Conservation (phyloP, 2,888 invertebrate species). For the Lasius fuliginosus region DNA sequence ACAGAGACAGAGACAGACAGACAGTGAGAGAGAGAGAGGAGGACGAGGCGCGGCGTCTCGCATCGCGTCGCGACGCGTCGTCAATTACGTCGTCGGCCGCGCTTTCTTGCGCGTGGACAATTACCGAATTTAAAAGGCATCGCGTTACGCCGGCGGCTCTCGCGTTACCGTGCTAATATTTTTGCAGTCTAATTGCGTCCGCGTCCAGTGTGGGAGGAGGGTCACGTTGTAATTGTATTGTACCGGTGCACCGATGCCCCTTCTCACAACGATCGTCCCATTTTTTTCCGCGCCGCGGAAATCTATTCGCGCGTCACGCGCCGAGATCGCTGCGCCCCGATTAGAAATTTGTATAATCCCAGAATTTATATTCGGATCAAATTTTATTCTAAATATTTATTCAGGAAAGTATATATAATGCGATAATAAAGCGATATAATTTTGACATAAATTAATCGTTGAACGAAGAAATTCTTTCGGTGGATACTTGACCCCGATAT, state of each 20-base stretch:
- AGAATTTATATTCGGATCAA: not conserved
- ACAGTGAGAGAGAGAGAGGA: too few relatives aligned
- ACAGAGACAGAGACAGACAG: too few relatives aligned
- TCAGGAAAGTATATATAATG: not conserved
- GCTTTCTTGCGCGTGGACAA: conserved; percentile 66
- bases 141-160: conserved; percentile 68
- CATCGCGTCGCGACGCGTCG: conserved; percentile 30
- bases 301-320: conserved; percentile 56
- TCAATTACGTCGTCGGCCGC: conserved; percentile 64
- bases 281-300: conserved; percentile 62
- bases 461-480: not conserved
- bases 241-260: not conserved
- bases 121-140: conserved; percentile 77
- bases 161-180: conserved; percentile 75
- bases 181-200: conserved; percentile 73
- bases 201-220: conserved; percentile 47
- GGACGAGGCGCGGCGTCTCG: not conserved
- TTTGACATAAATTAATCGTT: not conserved
- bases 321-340: conserved; percentile 4
- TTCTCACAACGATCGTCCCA: conserved; percentile 52
- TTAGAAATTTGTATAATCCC: not conserved
- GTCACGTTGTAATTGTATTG: conserved; percentile 1
- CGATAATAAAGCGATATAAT: not conserved
- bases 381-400: not conserved
- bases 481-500: not conserved